These are phyloP conservation scores for Eupithecia exiguata DNA, from an alignment of 2,888 invertebrate species.

Conservation along the genomic window DNA sequence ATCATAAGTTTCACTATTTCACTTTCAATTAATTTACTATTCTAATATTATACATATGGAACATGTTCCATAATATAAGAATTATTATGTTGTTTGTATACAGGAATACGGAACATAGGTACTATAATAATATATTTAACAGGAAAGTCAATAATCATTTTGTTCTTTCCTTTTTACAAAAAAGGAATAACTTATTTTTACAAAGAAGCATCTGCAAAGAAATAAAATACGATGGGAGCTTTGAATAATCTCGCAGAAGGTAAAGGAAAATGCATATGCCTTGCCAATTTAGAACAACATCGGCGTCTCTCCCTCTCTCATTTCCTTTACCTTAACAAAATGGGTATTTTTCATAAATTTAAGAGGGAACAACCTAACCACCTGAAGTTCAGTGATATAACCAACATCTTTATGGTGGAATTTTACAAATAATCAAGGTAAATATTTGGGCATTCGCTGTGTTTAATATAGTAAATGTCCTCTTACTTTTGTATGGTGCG, in stretches of 20 bases:
- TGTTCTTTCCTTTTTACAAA: not conserved
- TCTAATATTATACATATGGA: too few relatives aligned
- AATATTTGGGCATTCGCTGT: not conserved
- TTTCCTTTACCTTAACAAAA: not conserved
- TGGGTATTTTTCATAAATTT: conserved; percentile 1
- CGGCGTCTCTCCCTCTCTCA: not conserved
- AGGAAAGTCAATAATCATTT: too few relatives aligned
- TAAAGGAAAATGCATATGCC: not conserved
- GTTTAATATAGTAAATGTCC: not conserved
- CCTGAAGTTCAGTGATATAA: not conserved
- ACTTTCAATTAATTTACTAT: too few relatives aligned
- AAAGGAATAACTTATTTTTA: not conserved
- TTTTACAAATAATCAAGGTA: not conserved
- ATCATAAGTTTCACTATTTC: too few relatives aligned
- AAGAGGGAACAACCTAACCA: not conserved
- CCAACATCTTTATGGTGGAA: not conserved
- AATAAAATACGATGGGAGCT: not conserved
- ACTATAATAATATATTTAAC: too few relatives aligned
- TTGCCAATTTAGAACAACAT: conserved; percentile 10
- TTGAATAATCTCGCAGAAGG: not conserved
- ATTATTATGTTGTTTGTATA: too few relatives aligned
- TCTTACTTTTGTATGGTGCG: not conserved
- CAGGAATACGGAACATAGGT: too few relatives aligned
- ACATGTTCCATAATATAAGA: too few relatives aligned
- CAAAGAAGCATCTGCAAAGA: not conserved